Evolutionary conservation across 2,888 invertebrate genomes (phyloP).

Genomic region (Oxystoma pomonae): DNA sequence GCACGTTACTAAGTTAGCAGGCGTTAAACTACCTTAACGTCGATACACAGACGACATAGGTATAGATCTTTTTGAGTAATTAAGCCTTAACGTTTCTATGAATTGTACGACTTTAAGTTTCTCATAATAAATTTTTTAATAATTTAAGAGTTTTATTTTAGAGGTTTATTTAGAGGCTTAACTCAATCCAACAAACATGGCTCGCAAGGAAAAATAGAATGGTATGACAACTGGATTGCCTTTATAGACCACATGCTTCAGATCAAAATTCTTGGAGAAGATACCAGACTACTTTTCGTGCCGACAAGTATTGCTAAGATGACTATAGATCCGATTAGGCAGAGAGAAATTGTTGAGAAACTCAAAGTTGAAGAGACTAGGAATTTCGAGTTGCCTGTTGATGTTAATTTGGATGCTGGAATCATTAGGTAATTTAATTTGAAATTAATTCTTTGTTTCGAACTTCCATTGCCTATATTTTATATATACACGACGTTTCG

Average conservation of each 20-base stretch:
- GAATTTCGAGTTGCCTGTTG: conserved; percentile 35
- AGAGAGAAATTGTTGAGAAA: conserved; percentile 26
- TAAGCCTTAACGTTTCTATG: no score
- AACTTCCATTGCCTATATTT: neutral
- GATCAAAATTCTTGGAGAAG: conserved; percentile 61
- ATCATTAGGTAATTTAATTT: conserved; percentile 29
- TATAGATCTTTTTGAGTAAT: no score
- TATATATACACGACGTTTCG: neutral
- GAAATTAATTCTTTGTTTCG: neutral
- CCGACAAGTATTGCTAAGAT: conserved; percentile 57
- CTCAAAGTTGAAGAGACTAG: conserved; percentile 11
- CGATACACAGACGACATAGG: no score
- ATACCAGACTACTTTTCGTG: conserved; percentile 64
- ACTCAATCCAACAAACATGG: conserved; percentile 28
- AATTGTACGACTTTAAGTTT: no score
- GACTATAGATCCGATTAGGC: conserved; percentile 48
- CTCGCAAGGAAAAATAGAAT: conserved; percentile 28
- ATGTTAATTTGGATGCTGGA: conserved; percentile 45
- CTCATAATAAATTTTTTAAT: no score
- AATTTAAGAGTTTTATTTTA: no score
- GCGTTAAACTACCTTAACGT: no score
- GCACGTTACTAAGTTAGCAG: no score
- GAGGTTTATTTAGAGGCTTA: conserved; percentile 33
- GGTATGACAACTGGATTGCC: conserved; percentile 69
- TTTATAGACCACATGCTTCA: conserved; percentile 88